phyloP scores from a whole-genome alignment of 2,888 invertebrate genomes.

The Aelia acuminata region DNA sequence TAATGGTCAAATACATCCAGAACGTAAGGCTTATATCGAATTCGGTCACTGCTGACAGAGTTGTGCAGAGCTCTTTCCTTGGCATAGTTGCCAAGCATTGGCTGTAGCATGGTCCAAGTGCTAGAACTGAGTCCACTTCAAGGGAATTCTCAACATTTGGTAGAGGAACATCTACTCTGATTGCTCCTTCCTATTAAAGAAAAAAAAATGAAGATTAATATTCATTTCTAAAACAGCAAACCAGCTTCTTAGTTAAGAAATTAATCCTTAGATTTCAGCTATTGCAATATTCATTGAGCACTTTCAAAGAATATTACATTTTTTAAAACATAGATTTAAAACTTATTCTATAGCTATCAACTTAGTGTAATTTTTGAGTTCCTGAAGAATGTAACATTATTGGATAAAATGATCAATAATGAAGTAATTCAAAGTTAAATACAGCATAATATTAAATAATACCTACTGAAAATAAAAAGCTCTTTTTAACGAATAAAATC shows the following conservation, averaged over 20 bases:
- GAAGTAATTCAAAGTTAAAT: too few species aligned
- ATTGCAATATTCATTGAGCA: not conserved
- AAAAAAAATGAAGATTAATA: conserved; percentile 41
- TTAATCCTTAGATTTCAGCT: not conserved
- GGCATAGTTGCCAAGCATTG: conserved; percentile 76
- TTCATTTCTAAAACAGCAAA: not conserved
- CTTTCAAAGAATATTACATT: not conserved
- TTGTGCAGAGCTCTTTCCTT: conserved; percentile 75
- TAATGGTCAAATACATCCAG: conserved; percentile 79
- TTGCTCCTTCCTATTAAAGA: conserved; percentile 60
- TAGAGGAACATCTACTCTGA: conserved; percentile 64
- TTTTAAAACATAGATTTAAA: not conserved
- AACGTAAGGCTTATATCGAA: conserved; percentile 78
- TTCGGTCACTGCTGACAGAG: conserved; percentile 74
- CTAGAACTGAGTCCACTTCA: conserved; percentile 64
- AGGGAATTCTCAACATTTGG: conserved; percentile 65
- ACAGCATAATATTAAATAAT: too few species aligned
- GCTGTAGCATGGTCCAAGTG: conserved; percentile 73
- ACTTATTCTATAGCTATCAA: too few species aligned
- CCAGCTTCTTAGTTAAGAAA: too few species aligned
- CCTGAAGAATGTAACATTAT: too few species aligned
- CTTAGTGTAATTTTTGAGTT: too few species aligned
- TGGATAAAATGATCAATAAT: too few species aligned
- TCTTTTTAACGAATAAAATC: too few species aligned
- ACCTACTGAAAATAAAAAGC: too few species aligned